These are phyloP conservation scores for Hoplodrina ambigua DNA, from an alignment of 2,888 invertebrate genomes.

Conservation along the genomic window DNA sequence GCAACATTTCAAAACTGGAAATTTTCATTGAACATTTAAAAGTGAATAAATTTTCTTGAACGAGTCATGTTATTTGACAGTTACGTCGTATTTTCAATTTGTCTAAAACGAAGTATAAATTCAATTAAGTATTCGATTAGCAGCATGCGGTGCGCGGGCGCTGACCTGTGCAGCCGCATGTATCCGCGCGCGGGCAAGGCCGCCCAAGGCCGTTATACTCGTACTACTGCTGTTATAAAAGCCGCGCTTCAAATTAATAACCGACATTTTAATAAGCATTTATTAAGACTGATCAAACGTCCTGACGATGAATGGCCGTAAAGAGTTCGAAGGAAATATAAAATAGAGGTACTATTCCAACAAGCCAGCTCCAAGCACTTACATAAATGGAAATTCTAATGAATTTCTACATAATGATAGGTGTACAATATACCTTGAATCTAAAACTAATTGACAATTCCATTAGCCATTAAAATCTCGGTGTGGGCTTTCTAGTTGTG, in stretches of 20 bases:
- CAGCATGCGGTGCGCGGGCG: slow-evolving; percentile 66
- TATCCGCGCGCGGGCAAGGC: slow-evolving; percentile 81
- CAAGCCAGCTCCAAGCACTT: slow-evolving; percentile 4
- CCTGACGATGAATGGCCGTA: not conserved
- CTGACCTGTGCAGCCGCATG: slow-evolving; percentile 69
- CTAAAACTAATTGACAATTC: slow-evolving; percentile 46
- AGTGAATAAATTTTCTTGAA: slow-evolving; percentile 25
- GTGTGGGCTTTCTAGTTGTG: slow-evolving; percentile 35
- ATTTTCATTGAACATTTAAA: slow-evolving; percentile 16
- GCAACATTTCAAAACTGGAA: slow-evolving; percentile 18
- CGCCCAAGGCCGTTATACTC: slow-evolving; percentile 86
- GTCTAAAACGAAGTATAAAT: slow-evolving; percentile 61
- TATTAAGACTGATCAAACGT: slow-evolving; percentile 10
- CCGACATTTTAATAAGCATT: slow-evolving; percentile 38
- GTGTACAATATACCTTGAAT: slow-evolving; percentile 5
- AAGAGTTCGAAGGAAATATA: not conserved
- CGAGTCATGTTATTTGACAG: slow-evolving; percentile 40
- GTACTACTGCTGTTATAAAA: slow-evolving; percentile 59
- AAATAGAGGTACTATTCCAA: slow-evolving; percentile 13
- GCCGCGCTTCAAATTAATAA: slow-evolving; percentile 55
- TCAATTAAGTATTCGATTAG: slow-evolving; percentile 70
- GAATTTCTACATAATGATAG: slow-evolving; percentile 12
- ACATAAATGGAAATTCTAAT: slow-evolving; percentile 26
- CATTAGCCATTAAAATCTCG: slow-evolving; percentile 51
- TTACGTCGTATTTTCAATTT: slow-evolving; percentile 45